These are phyloP conservation scores for Eurois occulta DNA, from an alignment of 2,888 invertebrate genomes.

Conservation along the genomic window DNA sequence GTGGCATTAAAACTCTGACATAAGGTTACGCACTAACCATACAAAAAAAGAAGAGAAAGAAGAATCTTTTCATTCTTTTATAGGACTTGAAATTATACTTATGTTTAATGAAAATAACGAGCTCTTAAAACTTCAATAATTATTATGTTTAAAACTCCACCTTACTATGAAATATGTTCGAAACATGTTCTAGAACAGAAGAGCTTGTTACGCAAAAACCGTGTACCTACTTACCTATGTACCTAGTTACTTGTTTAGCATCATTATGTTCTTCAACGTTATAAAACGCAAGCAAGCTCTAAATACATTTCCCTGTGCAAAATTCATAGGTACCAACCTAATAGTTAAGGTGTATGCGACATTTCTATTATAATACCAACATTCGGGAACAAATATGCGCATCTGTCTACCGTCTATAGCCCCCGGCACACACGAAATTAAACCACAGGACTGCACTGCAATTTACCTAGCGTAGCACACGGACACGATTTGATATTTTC, in stretches of 20 bases:
- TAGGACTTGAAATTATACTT: background rate
- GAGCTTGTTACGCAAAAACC: conserved; percentile 21
- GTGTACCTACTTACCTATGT: background rate
- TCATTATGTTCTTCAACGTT: conserved; percentile 11
- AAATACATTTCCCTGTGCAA: conserved; percentile 38
- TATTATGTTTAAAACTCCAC: background rate
- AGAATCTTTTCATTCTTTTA: background rate
- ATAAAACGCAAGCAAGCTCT: conserved; percentile 11
- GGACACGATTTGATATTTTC: conserved; percentile 52
- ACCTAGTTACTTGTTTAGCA: background rate
- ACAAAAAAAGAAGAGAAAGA: too few species aligned
- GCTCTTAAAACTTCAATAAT: background rate
- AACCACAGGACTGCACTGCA: conserved; percentile 69
- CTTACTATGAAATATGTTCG: background rate
- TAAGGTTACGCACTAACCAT: too few species aligned
- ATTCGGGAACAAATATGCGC: conserved; percentile 58
- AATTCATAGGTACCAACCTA: conserved; percentile 34
- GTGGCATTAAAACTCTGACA: too few species aligned
- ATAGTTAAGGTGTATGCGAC: conserved; percentile 50
- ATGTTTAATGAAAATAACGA: background rate
- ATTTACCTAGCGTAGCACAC: conserved; percentile 57
- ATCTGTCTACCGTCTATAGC: conserved; percentile 63
- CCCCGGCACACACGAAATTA: conserved; percentile 68
- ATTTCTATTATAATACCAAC: conserved; percentile 62
- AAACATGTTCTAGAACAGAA: conserved; percentile 1